Conservation (phyloP, 2,113 vertebrate genomes). For the Actenoides hombroni region DNA sequence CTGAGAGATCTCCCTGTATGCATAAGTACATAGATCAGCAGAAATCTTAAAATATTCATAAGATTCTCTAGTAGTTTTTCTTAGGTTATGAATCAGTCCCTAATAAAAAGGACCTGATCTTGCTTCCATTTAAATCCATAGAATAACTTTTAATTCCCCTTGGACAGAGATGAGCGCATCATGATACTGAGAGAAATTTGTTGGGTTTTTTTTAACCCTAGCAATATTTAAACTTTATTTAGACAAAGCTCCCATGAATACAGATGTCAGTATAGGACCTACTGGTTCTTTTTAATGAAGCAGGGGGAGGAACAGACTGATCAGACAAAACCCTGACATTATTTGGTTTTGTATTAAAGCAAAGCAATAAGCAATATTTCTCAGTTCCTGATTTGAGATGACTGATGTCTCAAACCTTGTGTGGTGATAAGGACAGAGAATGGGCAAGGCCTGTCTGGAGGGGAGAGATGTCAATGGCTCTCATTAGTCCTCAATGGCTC, state of each 20-base stretch:
- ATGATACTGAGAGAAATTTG: neutral
- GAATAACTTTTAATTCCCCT: neutral
- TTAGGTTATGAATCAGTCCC: neutral
- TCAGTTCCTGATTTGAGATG: neutral
- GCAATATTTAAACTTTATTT: neutral
- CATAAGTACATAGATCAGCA: neutral
- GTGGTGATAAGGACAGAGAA: no score
- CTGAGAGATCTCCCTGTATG: neutral
- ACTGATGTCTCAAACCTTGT: no score
- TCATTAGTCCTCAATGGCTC: no score
- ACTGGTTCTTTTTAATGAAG: neutral
- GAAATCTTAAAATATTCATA: slow-evolving; percentile 21
- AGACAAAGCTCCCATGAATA: neutral
- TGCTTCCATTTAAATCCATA: slow-evolving; percentile 12
- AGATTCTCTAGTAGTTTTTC: neutral
- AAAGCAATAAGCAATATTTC: neutral
- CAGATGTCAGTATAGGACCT: neutral
- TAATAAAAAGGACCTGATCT: neutral
- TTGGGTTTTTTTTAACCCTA: neutral
- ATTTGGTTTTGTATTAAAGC: neutral
- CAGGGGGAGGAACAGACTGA: fast-evolving
- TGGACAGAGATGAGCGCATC: neutral
- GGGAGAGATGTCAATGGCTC: no score
- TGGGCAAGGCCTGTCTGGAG: no score
- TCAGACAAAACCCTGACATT: neutral